Base-by-base conservation (phyloP, 2,888 invertebrate genomes). In the Eristalinus sepulchralis region DNA sequence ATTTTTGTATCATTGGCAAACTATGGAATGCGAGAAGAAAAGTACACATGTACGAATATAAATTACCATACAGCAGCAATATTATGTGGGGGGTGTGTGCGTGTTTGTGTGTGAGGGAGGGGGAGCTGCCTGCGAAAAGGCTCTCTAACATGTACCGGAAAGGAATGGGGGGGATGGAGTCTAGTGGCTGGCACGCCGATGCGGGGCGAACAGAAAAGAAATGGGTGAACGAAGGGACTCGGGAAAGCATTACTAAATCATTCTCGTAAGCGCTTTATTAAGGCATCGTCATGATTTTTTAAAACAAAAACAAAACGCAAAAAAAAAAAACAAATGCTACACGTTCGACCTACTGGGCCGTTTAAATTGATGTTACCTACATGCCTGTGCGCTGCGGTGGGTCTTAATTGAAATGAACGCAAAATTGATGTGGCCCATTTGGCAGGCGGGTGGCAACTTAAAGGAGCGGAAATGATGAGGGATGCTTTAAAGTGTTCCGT, bases 1-100 rank as follows among this genome's bases (percentile, higher is more conserved):
- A 91, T 89, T 88, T 90, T 91, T 63, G 92, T 92, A 82, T 92
- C 92, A 90, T 92, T 92, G 89, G 91, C 91, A 88, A 91, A 92
- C 92, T 92, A 89, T 71, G 80, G 64, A 81, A 77, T 34, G 10
- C 22, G n/a, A 72, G 36, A 47, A 63, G 60, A 82, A 60, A 81
- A 63, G 13, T 34, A 34, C 34, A 78, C 36, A 24, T 13, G 57
- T 24, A 75, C 83, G 34, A 67, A 47, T 55, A n/a, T 66, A 39
- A 83, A 64, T 47, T 47, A 47, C 47, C 47, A 47, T 47, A 17
- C 47, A 17, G 8, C 47, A 47, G 17, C 47, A 47, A 3, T 5
- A 17, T 47, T 47, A 8, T 8, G 57, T 57, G 57, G 22, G 57
- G 10, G 57, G 10, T 22, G 39, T 4, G n/a, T 13, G 39, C n/a